Base-by-base conservation (phyloP, 2,888 invertebrate species). In the Cataglyphis rosenhaueri region DNA sequence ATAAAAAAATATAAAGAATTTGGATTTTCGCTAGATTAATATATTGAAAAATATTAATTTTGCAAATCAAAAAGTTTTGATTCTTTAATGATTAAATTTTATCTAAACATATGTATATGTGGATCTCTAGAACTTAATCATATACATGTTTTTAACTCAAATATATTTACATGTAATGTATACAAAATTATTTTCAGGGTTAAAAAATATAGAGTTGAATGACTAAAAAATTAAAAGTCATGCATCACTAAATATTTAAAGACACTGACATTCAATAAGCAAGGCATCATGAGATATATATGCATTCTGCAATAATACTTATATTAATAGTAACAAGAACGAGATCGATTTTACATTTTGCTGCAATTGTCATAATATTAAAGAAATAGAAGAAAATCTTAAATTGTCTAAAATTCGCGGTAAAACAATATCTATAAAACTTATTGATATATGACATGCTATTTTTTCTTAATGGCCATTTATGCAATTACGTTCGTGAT, bases 191-290 rank as follows among this genome's bases (percentile, higher is more conserved):
- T 10, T 62, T 12, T 59, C 6, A 4, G 12, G 41, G 2, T 32
- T 29, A 32, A 62, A 59, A 15, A 55, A 73, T 52, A 52, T 12
- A 21, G 21, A 1, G 9, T 18, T 35, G 12, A 25, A 59, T 4
- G 12, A 73, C 8, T 44, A 74, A 44, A 61, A 44, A 44, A 29
- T 32, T 0, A 61, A 41, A 73, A 62, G 5, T 48, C 4, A 32
- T 21, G 18, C 52, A 35, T 9, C 32, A 3, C 2, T 74, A 62
- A 62, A 74, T 62, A 74, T 62, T 32, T 4, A 62, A 44, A 74
- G n/a, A 32, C 44, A 41, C 10, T 57, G 1, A 38, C 2, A 61
- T 29, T 61, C 0, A 29, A 12, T 15, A 3, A 12, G 2, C 4
- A 61, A 61, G 2, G 21, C 15, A 15, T 41, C 59, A 10, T 59